These are phyloP conservation scores for Phasianus colchicus DNA, from an alignment of 2,113 vertebrate species.

Conservation along the genomic window DNA sequence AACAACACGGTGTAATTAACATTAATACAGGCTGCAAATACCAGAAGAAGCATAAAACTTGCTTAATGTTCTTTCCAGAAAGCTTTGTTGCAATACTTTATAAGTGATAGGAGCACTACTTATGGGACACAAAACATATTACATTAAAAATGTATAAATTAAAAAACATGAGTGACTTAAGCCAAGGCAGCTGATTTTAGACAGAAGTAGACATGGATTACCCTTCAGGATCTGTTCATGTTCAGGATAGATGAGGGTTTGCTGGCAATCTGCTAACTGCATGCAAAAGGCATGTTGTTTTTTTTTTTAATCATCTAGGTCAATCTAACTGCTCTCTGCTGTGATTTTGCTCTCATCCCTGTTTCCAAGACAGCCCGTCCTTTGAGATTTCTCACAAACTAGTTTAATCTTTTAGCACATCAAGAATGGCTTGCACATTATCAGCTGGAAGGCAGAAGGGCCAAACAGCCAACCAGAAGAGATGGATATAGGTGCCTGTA, in stretches of 20 bases:
- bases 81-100: background rate
- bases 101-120: background rate
- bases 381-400: background rate
- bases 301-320: background rate
- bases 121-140: background rate
- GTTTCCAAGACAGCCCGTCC: constrained; percentile 6
- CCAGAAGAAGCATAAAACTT: background rate
- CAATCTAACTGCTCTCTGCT: constrained; percentile 9
- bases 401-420: background rate
- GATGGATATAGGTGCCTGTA: background rate
- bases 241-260: background rate
- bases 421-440: background rate
- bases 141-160: background rate
- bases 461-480: background rate
- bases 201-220: background rate
- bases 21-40: background rate
- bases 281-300: background rate
- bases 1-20: background rate
- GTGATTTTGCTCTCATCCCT: background rate
- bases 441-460: background rate
- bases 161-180: background rate
- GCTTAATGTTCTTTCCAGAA: background rate
- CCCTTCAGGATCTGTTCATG: fast-evolving
- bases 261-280: background rate
- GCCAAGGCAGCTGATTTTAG: background rate